Evolutionary conservation across 2,797 vertebrate species (phyloP).

Genomic region (Florisuga fusca): DNA sequence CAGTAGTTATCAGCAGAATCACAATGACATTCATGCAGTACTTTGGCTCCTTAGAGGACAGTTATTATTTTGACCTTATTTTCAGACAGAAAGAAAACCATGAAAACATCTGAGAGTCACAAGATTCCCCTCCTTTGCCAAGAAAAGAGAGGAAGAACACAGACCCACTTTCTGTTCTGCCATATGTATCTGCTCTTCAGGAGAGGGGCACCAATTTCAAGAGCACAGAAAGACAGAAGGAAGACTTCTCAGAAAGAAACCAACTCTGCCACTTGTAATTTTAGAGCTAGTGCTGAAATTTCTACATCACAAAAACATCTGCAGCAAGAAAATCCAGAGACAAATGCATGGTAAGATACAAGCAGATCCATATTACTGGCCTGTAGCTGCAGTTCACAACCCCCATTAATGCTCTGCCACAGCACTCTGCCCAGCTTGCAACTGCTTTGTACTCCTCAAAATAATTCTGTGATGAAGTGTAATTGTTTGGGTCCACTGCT

Average conservation of each 20-base stretch:
- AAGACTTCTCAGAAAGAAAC: neutral
- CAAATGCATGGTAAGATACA: neutral
- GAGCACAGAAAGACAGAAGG: neutral
- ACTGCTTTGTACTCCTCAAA: neutral
- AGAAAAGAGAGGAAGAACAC: neutral
- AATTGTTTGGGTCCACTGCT: neutral
- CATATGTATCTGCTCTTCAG: neutral
- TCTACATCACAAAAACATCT: neutral
- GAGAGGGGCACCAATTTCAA: neutral
- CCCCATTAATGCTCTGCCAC: neutral
- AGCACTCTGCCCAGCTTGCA: neutral
- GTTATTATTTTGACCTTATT: conserved; percentile 9
- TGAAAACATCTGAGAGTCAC: conserved; percentile 16
- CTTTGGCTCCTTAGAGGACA: neutral
- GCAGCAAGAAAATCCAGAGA: neutral
- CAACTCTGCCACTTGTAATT: neutral
- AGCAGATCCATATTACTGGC: neutral
- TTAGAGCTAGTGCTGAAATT: neutral
- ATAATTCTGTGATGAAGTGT: neutral
- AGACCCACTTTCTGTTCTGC: neutral
- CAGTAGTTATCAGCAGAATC: neutral
- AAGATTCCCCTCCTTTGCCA: neutral
- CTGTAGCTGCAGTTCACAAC: neutral
- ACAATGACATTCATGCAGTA: neutral
- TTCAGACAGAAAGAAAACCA: neutral